phyloP scores from a whole-genome alignment of 1,140 invertebrate species.

The Micrasema longulum region DNA sequence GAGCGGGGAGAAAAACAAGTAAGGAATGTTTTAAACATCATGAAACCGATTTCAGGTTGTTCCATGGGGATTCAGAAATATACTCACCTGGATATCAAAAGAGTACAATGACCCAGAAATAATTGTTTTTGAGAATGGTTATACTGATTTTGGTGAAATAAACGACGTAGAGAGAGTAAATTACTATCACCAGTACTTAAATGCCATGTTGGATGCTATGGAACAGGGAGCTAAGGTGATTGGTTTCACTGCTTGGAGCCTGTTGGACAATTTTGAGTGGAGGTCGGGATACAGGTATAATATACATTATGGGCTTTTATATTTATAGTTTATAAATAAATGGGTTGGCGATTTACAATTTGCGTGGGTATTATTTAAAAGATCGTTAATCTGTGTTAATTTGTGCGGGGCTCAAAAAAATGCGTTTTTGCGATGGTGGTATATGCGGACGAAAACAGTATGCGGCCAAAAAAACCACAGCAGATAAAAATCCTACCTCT shows the following conservation, averaged over 20 bases:
- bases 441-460: too few species aligned
- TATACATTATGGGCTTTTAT: too few species aligned
- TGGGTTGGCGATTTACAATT: too few species aligned
- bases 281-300: constrained; percentile 68
- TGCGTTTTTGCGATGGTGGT: neutral
- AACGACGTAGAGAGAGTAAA: constrained; percentile 60
- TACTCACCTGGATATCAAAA: constrained; percentile 73
- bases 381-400: neutral
- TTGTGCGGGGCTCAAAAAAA: neutral
- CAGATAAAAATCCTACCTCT: too few species aligned
- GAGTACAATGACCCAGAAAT: constrained; percentile 73
- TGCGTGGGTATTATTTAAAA: neutral
- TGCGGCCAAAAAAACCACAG: too few species aligned
- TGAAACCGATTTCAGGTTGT: too few species aligned
- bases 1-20: too few species aligned
- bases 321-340: neutral
- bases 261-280: constrained; percentile 83
- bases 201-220: constrained; percentile 75
- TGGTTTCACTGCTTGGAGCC: constrained; percentile 77
- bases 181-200: constrained; percentile 71
- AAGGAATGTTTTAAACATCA: too few species aligned
- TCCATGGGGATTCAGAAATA: constrained; percentile 72
- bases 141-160: constrained; percentile 64
- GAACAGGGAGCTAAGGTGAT: constrained; percentile 73
- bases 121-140: constrained; percentile 77